Percentiles rank a stretch among this genome's conserved stretches.
phyloP scores from a whole-genome alignment of 1,140 invertebrate species.

The Leucophenga varia region DNA sequence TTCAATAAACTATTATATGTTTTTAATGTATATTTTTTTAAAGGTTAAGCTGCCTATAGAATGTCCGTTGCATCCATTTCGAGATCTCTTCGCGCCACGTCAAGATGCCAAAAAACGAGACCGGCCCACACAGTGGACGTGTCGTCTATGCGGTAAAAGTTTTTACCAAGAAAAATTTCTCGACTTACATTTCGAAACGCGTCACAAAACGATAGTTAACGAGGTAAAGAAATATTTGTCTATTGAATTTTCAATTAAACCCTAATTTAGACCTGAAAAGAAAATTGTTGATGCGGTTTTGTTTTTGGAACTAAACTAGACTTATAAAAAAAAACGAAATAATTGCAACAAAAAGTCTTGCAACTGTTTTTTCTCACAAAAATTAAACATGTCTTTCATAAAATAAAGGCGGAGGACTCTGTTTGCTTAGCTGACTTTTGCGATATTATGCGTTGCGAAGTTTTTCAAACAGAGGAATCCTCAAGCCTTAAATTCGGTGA shows the following conservation, averaged over 20 bases:
- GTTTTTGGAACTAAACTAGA: too few relatives aligned
- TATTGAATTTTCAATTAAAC: too few relatives aligned
- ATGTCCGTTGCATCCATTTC: conserved; percentile 83
- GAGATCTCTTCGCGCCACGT: conserved; percentile 84
- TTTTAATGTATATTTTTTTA: too few relatives aligned
- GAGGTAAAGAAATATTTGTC: conserved; percentile 71
- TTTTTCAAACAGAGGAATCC: conserved; percentile 73
- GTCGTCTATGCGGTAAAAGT: conserved; percentile 87
- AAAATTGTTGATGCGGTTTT: too few relatives aligned
- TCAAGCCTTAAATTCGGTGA: conserved; percentile 59
- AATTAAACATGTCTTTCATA: too few relatives aligned
- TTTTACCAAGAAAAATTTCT: conserved; percentile 86
- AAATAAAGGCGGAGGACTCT: conserved; percentile 79
- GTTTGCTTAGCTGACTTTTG: conserved; percentile 92
- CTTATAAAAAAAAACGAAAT: too few relatives aligned
- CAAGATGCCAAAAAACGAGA: conserved; percentile 79
- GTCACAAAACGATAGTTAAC: conserved; percentile 82
- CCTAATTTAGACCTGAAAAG: too few relatives aligned
- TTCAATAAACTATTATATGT: neutral
- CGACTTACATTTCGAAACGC: conserved; percentile 87
- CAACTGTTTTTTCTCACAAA: too few relatives aligned
- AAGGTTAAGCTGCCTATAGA: conserved; percentile 73
- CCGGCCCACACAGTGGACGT: conserved; percentile 85
- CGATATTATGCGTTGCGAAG: conserved; percentile 93
- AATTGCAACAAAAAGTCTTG: too few relatives aligned